Evolutionary conservation across 30 jellyfish, hydroid and myxozoan genomes (phyloP).

Genomic region (Chironex yamaguchii): DNA sequence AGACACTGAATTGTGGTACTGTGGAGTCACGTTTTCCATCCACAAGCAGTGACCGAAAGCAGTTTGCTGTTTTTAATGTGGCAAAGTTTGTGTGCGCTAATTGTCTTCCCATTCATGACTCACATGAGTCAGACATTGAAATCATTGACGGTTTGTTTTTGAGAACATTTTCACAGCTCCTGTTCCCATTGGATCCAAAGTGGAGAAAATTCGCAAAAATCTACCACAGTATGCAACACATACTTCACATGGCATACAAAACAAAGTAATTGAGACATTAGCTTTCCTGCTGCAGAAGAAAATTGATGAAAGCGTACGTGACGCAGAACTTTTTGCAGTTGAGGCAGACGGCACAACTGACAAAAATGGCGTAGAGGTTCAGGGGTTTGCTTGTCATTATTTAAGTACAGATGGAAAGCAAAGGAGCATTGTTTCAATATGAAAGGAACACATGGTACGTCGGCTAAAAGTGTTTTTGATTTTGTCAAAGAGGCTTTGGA

Average conservation of each 20-base stretch:
- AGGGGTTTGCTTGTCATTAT: background rate
- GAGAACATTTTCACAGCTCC: background rate
- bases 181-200: background rate
- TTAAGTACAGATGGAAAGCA: background rate
- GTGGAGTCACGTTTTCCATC: too few species aligned
- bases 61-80: too few species aligned
- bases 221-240: background rate
- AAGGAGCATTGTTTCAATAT: background rate
- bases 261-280: background rate
- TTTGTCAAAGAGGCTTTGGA: background rate
- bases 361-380: background rate
- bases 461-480: background rate
- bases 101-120: too few species aligned
- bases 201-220: background rate
- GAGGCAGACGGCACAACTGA: conserved; percentile 28
- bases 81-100: too few species aligned
- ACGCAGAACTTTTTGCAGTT: conserved; percentile 9
- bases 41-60: too few species aligned
- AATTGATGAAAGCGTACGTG: conserved; percentile 12
- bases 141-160: too few species aligned
- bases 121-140: too few species aligned
- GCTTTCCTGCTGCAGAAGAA: background rate
- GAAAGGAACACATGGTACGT: background rate
- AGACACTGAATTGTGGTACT: too few species aligned
- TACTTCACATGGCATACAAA: background rate